These are phyloP conservation scores for Cyaniris semiargus DNA, from an alignment of 2,888 invertebrate species.

Conservation along the genomic window DNA sequence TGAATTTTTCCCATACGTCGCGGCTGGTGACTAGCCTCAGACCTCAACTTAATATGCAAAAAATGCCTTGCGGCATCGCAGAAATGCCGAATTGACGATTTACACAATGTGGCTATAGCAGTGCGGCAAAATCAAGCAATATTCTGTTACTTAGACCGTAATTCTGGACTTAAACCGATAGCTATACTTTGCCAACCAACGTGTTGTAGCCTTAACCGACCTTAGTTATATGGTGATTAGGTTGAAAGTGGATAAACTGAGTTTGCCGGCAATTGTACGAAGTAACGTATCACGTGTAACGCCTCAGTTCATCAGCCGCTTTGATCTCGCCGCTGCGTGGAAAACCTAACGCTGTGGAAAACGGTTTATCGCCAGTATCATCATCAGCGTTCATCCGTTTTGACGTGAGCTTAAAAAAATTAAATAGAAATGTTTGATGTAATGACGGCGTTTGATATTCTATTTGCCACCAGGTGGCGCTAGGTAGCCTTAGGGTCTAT, in stretches of 20 bases:
- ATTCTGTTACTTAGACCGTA: not conserved
- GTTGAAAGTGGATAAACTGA: not conserved
- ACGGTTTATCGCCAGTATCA: not conserved
- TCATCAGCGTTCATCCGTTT: not conserved
- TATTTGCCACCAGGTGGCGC: no score
- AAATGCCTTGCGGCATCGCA: no score
- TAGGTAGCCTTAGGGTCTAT: no score
- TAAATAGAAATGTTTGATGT: no score
- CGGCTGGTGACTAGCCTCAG: no score
- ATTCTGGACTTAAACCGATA: not conserved
- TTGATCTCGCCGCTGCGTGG: conserved; percentile 9
- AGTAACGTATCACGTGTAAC: not conserved
- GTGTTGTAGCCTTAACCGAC: not conserved
- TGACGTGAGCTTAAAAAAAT: not conserved
- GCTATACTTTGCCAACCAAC: not conserved
- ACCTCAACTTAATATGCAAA: no score
- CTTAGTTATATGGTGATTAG: not conserved
- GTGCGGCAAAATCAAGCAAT: no score
- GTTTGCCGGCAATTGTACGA: not conserved
- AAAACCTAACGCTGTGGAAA: conserved; percentile 9
- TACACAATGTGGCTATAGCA: no score
- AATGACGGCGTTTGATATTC: no score
- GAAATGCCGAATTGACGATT: no score
- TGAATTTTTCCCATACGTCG: no score
- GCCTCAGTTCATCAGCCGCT: not conserved